These are phyloP conservation scores for Alviniconcha marisindica DNA, from an alignment of 1,140 invertebrate species.

Conservation along the genomic window DNA sequence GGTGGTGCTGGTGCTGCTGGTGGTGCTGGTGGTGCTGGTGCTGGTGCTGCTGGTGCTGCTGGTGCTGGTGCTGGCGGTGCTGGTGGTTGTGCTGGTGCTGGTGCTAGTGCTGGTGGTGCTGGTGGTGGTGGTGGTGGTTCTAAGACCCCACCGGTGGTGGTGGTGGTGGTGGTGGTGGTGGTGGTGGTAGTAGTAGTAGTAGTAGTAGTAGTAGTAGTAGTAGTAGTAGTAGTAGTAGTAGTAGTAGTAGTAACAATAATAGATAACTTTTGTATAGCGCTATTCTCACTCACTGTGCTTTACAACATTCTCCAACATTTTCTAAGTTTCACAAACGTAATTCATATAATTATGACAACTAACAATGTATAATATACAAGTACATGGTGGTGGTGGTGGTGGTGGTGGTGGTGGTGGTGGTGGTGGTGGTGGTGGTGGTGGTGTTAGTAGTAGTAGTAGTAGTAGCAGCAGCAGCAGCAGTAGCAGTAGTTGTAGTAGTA, in stretches of 20 bases:
- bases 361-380: too few species aligned
- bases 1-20: too few species aligned
- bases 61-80: too few species aligned
- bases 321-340: too few species aligned
- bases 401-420: constrained; percentile 20
- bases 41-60: too few species aligned
- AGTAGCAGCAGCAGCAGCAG: not conserved
- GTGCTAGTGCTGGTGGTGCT: not conserved
- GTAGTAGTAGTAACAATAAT: not conserved
- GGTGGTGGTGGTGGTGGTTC: not conserved
- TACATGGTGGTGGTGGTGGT: constrained; percentile 11
- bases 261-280: not conserved
- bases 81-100: too few species aligned
- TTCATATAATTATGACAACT: too few species aligned
- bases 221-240: not conserved
- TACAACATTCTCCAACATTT: too few species aligned
- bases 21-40: too few species aligned
- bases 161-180: not conserved
- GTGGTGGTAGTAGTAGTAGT: not conserved
- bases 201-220: not conserved
- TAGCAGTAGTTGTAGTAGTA: not conserved
- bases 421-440: constrained; percentile 18
- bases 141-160: too few species aligned
- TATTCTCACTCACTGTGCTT: too few species aligned
- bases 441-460: not conserved